Evolutionary conservation across 2,888 invertebrate genomes (phyloP).

Genomic region (Agriopis marginaria): DNA sequence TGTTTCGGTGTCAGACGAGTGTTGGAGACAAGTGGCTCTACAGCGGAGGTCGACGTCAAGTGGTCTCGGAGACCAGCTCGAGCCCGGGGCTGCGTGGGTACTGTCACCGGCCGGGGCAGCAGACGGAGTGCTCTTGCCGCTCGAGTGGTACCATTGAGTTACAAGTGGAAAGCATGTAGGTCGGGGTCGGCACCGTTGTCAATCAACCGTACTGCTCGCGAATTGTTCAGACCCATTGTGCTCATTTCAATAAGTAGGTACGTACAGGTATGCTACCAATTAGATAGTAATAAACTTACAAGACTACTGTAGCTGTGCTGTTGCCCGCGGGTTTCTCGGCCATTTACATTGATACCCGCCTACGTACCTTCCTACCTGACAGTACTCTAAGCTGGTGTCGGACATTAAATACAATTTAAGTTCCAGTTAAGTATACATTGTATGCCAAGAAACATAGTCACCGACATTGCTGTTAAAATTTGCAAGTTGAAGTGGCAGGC

Average conservation of each 20-base stretch:
- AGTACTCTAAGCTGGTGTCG: no score
- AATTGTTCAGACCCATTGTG: constrained; percentile 32
- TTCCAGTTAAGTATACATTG: no score
- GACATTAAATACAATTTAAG: no score
- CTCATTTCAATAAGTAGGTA: constrained; percentile 24
- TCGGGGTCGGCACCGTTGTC: constrained; percentile 42
- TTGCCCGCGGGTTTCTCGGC: not conserved
- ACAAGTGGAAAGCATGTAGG: constrained; percentile 51
- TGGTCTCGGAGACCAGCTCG: constrained; percentile 6
- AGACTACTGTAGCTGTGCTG: not conserved
- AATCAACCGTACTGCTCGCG: constrained; percentile 44
- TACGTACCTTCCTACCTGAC: no score
- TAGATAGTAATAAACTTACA: not conserved
- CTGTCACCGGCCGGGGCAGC: constrained; percentile 9
- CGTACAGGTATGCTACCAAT: constrained; percentile 15
- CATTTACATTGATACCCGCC: not conserved
- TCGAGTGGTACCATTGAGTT: constrained; percentile 44
- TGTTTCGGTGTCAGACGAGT: not conserved
- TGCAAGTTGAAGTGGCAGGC: no score
- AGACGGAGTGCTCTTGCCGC: constrained; percentile 32
- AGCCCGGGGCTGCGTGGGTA: not conserved
- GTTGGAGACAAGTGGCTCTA: not conserved
- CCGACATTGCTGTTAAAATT: no score
- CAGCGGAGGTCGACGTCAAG: not conserved
- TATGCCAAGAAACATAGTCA: no score